These are phyloP conservation scores for Drosophila biarmipes DNA, from an alignment of 1,140 invertebrate species.

Conservation along the genomic window DNA sequence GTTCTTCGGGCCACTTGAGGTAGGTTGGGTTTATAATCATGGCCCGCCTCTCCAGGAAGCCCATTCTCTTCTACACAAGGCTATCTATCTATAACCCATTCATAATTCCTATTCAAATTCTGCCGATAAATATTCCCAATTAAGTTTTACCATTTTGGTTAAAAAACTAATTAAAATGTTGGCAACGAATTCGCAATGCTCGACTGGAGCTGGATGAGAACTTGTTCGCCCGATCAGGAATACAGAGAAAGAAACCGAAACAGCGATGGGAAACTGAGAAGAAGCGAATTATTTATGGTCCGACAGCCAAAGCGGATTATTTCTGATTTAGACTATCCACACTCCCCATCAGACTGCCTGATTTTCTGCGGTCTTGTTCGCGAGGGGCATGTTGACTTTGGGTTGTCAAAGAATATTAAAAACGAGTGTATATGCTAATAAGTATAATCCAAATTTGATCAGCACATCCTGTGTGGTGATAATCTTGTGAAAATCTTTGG, in stretches of 20 bases:
- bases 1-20: conserved; percentile 39
- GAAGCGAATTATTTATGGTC: conserved; percentile 55
- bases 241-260: conserved; percentile 26
- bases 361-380: conserved; percentile 24
- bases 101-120: conserved; percentile 34
- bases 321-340: conserved; percentile 67
- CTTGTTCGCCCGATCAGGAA: conserved; percentile 48
- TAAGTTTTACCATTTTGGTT: conserved; percentile 53
- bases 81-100: conserved; percentile 43
- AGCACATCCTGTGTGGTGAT: neutral
- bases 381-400: conserved; percentile 5
- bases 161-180: conserved; percentile 68
- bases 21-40: conserved; percentile 42
- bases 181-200: conserved; percentile 41
- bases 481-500: neutral
- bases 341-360: conserved; percentile 37
- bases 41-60: conserved; percentile 14
- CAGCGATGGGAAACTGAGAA: conserved; percentile 21
- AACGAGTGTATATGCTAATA: neutral
- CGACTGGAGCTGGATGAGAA: conserved; percentile 40
- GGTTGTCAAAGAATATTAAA: neutral
- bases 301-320: conserved; percentile 74
- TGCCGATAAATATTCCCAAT: conserved; percentile 43
- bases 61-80: conserved; percentile 25
- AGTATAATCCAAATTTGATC: neutral